Evolutionary conservation across 2,888 invertebrate genomes (phyloP).

Genomic region (Agrotis ipsilon): DNA sequence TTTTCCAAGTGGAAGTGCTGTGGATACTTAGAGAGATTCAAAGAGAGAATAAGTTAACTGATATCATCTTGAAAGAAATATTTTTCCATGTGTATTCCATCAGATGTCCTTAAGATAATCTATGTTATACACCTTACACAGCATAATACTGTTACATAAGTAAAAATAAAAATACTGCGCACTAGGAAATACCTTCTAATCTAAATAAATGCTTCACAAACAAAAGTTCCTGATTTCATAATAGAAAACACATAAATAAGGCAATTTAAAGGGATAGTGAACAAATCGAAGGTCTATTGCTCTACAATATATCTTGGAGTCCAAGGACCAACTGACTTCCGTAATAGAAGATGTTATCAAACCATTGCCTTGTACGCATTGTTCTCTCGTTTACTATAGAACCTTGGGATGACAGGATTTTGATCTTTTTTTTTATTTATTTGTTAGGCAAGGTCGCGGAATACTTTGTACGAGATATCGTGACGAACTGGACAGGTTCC

Average conservation of each 20-base stretch:
- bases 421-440: background rate
- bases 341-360: slow-evolving; percentile 53
- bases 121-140: background rate
- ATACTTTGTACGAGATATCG: no score
- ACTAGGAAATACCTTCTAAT: background rate
- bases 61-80: background rate
- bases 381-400: slow-evolving; percentile 9
- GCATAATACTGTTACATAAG: background rate
- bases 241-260: slow-evolving; percentile 38
- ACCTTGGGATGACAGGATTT: slow-evolving; percentile 23
- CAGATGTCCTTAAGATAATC: background rate
- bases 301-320: slow-evolving; percentile 56
- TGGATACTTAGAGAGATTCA: no score
- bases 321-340: slow-evolving; percentile 56
- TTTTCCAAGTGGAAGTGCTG: background rate
- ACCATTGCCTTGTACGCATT: slow-evolving; percentile 39
- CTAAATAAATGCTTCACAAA: background rate
- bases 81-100: background rate
- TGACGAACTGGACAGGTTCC: no score
- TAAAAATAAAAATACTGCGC: background rate
- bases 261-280: slow-evolving; percentile 46
- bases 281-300: slow-evolving; percentile 57
- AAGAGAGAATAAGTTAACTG: background rate
- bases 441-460: no score
- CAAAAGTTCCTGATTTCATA: slow-evolving; percentile 14